Evolutionary conservation across 1,140 invertebrate genomes (phyloP).

Genomic region (Drosophila suzukii): DNA sequence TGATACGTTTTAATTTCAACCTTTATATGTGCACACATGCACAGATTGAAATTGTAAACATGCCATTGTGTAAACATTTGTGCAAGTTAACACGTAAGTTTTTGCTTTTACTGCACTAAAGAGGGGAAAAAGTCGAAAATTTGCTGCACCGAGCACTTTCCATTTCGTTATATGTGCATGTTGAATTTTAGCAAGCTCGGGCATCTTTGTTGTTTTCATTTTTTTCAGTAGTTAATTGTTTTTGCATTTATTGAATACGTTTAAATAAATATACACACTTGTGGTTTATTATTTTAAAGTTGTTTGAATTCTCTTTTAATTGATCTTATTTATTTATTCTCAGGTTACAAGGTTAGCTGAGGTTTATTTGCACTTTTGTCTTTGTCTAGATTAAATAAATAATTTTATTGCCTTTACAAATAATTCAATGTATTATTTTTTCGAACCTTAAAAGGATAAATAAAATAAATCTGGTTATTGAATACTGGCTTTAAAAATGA

Average conservation of each 20-base stretch:
- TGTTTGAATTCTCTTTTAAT: neutral
- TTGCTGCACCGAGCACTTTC: slow-evolving; percentile 1
- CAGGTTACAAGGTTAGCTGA: neutral
- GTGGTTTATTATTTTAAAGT: neutral
- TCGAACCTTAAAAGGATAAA: neutral
- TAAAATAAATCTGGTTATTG: neutral
- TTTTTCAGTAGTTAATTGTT: neutral
- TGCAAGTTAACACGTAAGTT: slow-evolving; percentile 8
- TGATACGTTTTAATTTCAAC: slow-evolving; percentile 8
- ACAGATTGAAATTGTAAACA: slow-evolving; percentile 8
- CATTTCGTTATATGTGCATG: slow-evolving; percentile 4
- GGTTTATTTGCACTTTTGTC: too few species aligned
- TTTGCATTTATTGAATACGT: neutral
- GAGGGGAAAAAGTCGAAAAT: neutral
- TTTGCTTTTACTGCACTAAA: neutral
- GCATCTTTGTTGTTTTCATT: slow-evolving; percentile 4
- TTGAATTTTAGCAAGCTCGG: slow-evolving; percentile 8
- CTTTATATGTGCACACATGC: neutral
- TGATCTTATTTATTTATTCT: neutral
- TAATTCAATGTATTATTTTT: neutral
- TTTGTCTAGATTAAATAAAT: too few species aligned
- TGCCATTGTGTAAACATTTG: slow-evolving; percentile 1
- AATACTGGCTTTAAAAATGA: slow-evolving; percentile 6
- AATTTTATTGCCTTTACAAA: too few species aligned
- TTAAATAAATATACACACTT: neutral